A percentile compares a stretch with the other conserved stretches of the same genome.
Conservation (phyloP, 2,113 vertebrate genomes). For the Bufo bufo region DNA sequence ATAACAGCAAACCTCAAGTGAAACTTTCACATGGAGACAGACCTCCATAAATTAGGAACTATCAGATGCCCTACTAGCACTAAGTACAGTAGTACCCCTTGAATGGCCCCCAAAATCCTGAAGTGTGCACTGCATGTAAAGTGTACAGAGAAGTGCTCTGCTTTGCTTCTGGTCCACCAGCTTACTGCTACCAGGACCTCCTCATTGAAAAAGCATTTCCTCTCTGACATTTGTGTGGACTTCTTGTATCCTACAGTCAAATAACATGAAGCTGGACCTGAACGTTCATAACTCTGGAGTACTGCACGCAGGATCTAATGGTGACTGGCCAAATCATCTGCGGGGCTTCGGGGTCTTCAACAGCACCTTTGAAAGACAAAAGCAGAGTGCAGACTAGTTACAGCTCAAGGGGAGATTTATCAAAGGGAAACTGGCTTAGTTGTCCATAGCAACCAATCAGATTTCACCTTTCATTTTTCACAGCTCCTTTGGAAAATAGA, state of each 20-base stretch:
- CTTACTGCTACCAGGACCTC: neutral
- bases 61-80: too few relatives aligned
- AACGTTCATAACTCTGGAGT: neutral
- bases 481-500: too few relatives aligned
- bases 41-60: too few relatives aligned
- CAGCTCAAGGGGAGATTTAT: too few relatives aligned
- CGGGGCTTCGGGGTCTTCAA: neutral
- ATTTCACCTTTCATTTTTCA: too few relatives aligned
- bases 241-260: neutral
- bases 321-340: neutral
- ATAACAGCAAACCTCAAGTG: neutral
- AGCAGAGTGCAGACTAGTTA: neutral
- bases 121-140: too few relatives aligned
- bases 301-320: neutral
- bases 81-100: too few relatives aligned
- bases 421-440: too few relatives aligned
- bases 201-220: neutral
- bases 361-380: neutral
- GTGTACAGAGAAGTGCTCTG: too few relatives aligned
- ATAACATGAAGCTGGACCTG: neutral
- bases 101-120: too few relatives aligned
- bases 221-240: neutral
- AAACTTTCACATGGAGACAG: neutral
- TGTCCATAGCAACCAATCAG: too few relatives aligned
- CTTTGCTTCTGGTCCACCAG: neutral